These are phyloP conservation scores for Esox niger DNA, from an alignment of 2,113 vertebrate genomes.

Conservation along the genomic window DNA sequence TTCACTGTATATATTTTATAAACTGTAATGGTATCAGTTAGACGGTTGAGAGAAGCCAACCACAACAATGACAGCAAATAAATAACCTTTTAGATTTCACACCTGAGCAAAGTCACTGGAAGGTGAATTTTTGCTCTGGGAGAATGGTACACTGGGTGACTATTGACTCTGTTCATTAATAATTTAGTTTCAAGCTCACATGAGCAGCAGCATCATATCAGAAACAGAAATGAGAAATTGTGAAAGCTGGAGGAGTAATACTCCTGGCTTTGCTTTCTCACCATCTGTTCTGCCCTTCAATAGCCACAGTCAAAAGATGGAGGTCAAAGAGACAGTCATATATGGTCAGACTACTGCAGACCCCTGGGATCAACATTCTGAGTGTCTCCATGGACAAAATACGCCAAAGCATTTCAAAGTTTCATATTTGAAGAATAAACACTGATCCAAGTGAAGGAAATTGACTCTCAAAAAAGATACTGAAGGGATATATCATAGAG, in stretches of 20 bases:
- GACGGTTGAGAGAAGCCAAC: not conserved
- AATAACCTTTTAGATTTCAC: constrained; percentile 36
- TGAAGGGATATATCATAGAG: not conserved
- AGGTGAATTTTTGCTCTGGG: constrained; percentile 68
- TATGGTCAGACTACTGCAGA: not conserved
- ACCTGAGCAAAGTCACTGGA: constrained; percentile 71
- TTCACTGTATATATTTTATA: not conserved
- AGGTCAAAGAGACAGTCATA: constrained; percentile 40
- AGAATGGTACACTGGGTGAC: constrained; percentile 67
- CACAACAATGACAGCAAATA: not conserved
- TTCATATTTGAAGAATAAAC: not conserved
- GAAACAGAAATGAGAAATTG: constrained; percentile 67
- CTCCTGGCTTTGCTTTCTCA: constrained; percentile 56
- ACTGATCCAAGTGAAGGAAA: not conserved
- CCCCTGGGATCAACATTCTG: not conserved
- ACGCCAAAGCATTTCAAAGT: not conserved
- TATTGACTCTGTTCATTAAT: constrained; percentile 75
- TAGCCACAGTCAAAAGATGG: constrained; percentile 50
- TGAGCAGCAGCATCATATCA: constrained; percentile 67
- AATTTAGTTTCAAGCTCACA: constrained; percentile 73
- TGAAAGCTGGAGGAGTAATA: constrained; percentile 68
- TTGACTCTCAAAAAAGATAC: not conserved
- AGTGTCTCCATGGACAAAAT: not conserved
- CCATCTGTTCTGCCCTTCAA: constrained; percentile 49
- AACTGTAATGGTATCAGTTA: not conserved